Base-by-base conservation (phyloP, 2,113 vertebrate genomes). In the Ciconia boyciana region DNA sequence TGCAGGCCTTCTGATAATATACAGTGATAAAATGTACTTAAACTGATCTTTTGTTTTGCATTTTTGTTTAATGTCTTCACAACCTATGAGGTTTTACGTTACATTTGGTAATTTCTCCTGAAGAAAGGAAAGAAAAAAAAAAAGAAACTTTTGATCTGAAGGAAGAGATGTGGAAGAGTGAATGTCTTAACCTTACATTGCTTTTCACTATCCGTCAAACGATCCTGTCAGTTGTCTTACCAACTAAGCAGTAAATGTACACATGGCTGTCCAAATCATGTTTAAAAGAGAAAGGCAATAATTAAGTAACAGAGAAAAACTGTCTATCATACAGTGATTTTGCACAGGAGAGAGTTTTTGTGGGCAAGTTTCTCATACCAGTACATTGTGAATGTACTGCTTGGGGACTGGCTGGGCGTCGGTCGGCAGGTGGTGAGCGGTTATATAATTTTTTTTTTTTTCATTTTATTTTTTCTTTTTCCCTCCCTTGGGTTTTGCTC, bases 251-350 rank as follows among this genome's bases (percentile, higher is more conserved):
- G 13, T 34, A 52, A 62, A 58, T 28, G 9, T 49, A 44, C 0
- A 0, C 6, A 10, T 14, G 3, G 22, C 26, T n/a, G 36, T 32
- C 7, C 21, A 58, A 60, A 39, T 1, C 15, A 48, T 21, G 9
- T 71, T 84, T 69, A 57, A 84, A 80, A 57, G 16, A 36, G 16
- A 57, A 88, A 3, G 5, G 3, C 19, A 70, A 43, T 36, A 80
- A n/a, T 32, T 49, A 43, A 34, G 5, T 26, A n/a, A 66, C 26
- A 61, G 20, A 32, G 12, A 39, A 83, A 83, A 79, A 39, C 24
- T 55, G 13, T 28, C 31, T 51, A 55, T 22, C 29, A 32, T n/a
- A 10, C 9, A 68, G 17, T 18, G 13, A 46, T 57, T 66, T 60
- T 62, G 18, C 19, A 49, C 11, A 36, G 10, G 21, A 61, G n/a